These are phyloP conservation scores for Microctonus hyperodae DNA, from an alignment of 2,888 invertebrate species.

Conservation along the genomic window DNA sequence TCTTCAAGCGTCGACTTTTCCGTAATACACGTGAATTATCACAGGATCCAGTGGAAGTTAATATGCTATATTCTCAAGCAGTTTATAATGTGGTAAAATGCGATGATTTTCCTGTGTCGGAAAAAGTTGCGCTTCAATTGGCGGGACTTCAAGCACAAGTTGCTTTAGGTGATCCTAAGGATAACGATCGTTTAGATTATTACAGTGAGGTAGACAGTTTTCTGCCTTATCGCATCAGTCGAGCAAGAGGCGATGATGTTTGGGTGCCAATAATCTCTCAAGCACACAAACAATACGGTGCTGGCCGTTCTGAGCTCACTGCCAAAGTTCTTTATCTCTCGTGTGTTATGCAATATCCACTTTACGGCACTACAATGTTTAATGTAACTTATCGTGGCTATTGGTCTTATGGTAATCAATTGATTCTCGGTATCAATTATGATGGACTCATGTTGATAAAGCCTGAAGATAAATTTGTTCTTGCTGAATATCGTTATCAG, in stretches of 20 bases:
- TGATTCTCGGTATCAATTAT: slow-evolving; percentile 84
- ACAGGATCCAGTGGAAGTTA: slow-evolving; percentile 94
- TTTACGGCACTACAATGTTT: slow-evolving; percentile 87
- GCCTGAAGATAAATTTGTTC: slow-evolving; percentile 88
- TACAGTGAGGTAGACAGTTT: slow-evolving; percentile 92
- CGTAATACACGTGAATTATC: slow-evolving; percentile 87
- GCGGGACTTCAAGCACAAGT: slow-evolving; percentile 96
- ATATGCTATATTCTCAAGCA: slow-evolving; percentile 92
- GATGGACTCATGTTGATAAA: slow-evolving; percentile 92
- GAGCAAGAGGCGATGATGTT: slow-evolving; percentile 80
- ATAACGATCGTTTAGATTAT: slow-evolving; percentile 80
- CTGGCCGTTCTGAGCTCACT: slow-evolving; percentile 88
- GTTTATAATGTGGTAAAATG: slow-evolving; percentile 95
- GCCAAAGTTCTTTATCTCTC: slow-evolving; percentile 93
- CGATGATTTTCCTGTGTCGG: slow-evolving; percentile 94
- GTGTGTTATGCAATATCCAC: slow-evolving; percentile 95
- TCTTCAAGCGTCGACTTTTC: slow-evolving; percentile 90
- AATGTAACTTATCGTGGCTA: slow-evolving; percentile 92
- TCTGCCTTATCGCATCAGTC: slow-evolving; percentile 82
- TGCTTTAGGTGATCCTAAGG: slow-evolving; percentile 85
- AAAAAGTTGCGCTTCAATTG: slow-evolving; percentile 91
- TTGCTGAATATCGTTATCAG: slow-evolving; percentile 88
- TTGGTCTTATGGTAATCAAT: slow-evolving; percentile 82
- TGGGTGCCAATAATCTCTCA: slow-evolving; percentile 89
- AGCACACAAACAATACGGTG: slow-evolving; percentile 89